phyloP scores from a whole-genome alignment of 2,888 invertebrate genomes.

The Thymelicus sylvestris region DNA sequence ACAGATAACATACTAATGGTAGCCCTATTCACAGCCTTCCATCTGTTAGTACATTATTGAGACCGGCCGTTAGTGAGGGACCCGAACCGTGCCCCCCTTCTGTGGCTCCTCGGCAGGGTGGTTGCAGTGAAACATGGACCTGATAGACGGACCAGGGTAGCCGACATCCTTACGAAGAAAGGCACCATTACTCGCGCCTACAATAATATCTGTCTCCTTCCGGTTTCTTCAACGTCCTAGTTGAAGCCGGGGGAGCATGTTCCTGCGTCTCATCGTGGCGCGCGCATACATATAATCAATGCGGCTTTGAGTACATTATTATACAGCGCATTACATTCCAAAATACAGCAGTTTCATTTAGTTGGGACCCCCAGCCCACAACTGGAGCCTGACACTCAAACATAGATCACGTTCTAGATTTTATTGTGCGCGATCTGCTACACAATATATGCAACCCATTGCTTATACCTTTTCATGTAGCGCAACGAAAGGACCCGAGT shows the following conservation, averaged over 20 bases:
- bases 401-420: background rate
- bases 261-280: constrained; percentile 13
- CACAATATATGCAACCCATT: background rate
- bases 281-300: background rate
- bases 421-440: background rate
- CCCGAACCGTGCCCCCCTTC: constrained; percentile 33
- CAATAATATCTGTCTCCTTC: constrained; percentile 24
- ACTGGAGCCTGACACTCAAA: too few species aligned
- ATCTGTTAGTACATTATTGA: too few species aligned
- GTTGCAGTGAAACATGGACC: constrained; percentile 25
- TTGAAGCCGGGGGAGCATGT: constrained; percentile 43
- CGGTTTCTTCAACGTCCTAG: background rate
- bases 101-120: constrained; percentile 37
- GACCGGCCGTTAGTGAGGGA: constrained; percentile 32
- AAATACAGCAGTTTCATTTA: too few species aligned
- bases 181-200: constrained; percentile 13
- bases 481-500: constrained; percentile 1
- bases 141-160: constrained; percentile 31
- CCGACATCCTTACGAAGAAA: constrained; percentile 25
- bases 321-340: too few species aligned
- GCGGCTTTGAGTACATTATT: too few species aligned
- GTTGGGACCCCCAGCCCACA: too few species aligned
- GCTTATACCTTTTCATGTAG: background rate
- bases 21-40: too few species aligned
- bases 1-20: too few species aligned